Evolutionary conservation across 2,888 invertebrate genomes (phyloP), one percentile per base, ranked within the genome.

Genomic region (Dexiosoma caninum): DNA sequence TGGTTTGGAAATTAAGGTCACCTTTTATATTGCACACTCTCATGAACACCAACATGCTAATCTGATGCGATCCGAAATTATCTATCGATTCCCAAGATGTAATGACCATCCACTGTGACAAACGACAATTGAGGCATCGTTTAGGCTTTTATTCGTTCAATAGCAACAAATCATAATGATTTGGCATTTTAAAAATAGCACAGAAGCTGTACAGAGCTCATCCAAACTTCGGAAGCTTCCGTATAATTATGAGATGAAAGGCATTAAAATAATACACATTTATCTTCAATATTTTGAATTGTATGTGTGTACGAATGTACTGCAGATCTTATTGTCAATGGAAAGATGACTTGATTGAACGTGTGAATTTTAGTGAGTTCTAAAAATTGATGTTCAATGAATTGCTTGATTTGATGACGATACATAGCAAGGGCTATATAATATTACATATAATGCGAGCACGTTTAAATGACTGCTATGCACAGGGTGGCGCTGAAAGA

Each of bases 311-410:
- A 16, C 14, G 27, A 37, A 1, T 14, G 32, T 21, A 19, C 57
- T 35, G 9, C 32, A 49, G 51, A 32, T 32, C 42, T 67, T 67
- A 69, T 35, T 60, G 59, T 59, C 67, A 60, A 16, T 46, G 21
- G 4, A 46, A 55, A 77, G 37, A 27, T 69, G 69, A 62, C 37
- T 57, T 62, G 69, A 70, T 70, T 62, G 70, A 67, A 76, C 67
- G 53, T 60, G 67, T 60, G 60, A 76, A 37, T 23, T 60, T 44
- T 19, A 14, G 55, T 64, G 21, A 67, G 16, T 32, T 46, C 37
- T 55, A 37, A 55, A 37, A 77, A 70, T 70, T 77, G 37, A 62
- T 49, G 30, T 19, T 30, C 40, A 55, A 40, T 76, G 12, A 69
- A 44, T 69, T 60, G 53, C 53, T 60, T 67, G 42, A 67, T 76